Percentiles rank a stretch among this genome's conserved stretches.
Conservation (phyloP, 2,888 invertebrate species). For the Conomelus anceps region DNA sequence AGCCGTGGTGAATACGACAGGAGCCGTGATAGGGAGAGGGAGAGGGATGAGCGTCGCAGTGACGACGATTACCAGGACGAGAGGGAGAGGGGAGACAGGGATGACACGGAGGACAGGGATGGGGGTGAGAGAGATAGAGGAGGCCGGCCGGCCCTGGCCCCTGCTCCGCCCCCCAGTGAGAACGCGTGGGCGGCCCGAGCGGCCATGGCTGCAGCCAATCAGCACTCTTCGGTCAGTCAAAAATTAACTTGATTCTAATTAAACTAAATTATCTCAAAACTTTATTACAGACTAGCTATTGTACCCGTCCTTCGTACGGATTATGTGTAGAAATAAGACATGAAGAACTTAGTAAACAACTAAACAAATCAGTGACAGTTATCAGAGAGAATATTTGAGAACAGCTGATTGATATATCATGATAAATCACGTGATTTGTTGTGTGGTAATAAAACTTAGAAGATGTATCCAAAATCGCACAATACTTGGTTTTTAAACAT, state of each 20-base stretch:
- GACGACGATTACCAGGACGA: background rate
- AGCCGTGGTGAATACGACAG: background rate
- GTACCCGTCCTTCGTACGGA: too few relatives aligned
- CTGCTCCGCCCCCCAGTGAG: conserved; percentile 36
- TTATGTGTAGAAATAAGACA: too few relatives aligned
- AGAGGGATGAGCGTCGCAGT: background rate
- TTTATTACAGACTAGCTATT: background rate
- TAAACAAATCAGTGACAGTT: too few relatives aligned
- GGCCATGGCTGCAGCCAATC: background rate
- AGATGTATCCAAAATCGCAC: too few relatives aligned
- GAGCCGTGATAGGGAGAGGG: background rate
- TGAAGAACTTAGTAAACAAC: too few relatives aligned
- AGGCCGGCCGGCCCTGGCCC: conserved; percentile 22
- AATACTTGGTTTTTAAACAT: too few relatives aligned
- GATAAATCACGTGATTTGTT: too few relatives aligned
- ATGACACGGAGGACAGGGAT: background rate
- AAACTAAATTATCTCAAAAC: conserved; percentile 8
- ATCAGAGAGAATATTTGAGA: too few relatives aligned
- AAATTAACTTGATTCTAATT: conserved; percentile 18
- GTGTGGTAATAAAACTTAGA: too few relatives aligned
- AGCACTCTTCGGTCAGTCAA: background rate
- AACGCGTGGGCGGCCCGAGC: conserved; percentile 35
- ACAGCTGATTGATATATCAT: too few relatives aligned
- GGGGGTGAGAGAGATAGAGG: background rate
- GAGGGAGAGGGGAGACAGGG: background rate